Evolutionary conservation across 2,888 invertebrate genomes (phyloP).

Genomic region (Meteorus colon): DNA sequence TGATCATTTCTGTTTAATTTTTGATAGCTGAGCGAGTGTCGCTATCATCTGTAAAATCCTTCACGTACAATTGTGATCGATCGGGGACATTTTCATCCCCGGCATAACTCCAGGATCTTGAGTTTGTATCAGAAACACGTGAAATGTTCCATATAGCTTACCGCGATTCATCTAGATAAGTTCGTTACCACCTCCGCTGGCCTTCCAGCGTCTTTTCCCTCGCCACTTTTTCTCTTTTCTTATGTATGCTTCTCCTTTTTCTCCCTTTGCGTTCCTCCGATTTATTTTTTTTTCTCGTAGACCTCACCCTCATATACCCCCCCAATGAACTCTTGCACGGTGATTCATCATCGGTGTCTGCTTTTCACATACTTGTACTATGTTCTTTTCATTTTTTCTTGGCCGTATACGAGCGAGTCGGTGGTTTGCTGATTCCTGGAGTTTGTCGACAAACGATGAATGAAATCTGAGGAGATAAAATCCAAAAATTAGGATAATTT

Average conservation of each 20-base stretch:
- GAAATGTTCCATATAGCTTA: conserved; percentile 52
- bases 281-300: conserved; percentile 41
- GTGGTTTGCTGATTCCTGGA: conserved; percentile 32
- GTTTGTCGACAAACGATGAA: no score
- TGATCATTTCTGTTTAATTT: not conserved
- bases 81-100: conserved; percentile 23
- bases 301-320: conserved; percentile 39
- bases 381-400: conserved; percentile 48
- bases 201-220: conserved; percentile 45
- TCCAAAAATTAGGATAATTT: not conserved
- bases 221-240: conserved; percentile 24
- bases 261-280: conserved; percentile 45
- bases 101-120: conserved; percentile 35
- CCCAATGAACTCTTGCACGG: conserved; percentile 56
- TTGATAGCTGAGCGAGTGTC: conserved; percentile 8
- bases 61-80: conserved; percentile 34
- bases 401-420: conserved; percentile 44
- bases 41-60: conserved; percentile 24
- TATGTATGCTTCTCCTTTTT: conserved; percentile 29
- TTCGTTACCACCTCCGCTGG: conserved; percentile 68
- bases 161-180: conserved; percentile 66
- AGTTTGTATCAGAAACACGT: conserved; percentile 50
- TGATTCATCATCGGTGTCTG: conserved; percentile 69
- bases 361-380: conserved; percentile 45
- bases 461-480: not conserved